These are phyloP conservation scores for Hymenopus coronatus DNA, from an alignment of 2,888 invertebrate genomes.

Conservation along the genomic window DNA sequence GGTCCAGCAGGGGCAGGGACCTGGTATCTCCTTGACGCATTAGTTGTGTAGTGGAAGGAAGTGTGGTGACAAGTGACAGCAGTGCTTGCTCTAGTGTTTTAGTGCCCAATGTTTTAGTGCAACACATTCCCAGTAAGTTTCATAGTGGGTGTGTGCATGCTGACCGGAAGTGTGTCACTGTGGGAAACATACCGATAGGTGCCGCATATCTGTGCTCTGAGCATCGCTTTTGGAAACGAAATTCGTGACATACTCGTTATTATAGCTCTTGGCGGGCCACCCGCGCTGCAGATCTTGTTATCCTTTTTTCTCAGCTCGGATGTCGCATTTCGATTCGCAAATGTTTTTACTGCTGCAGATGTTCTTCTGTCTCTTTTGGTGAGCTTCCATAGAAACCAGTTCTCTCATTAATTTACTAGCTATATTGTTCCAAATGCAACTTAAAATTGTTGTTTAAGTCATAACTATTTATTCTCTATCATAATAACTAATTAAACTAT, in stretches of 20 bases:
- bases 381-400: too few species aligned
- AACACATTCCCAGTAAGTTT: background rate
- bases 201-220: too few species aligned
- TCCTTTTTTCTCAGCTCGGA: background rate
- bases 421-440: too few species aligned
- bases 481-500: too few species aligned
- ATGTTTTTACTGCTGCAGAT: background rate
- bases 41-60: background rate
- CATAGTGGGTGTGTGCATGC: background rate
- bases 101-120: background rate
- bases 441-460: too few species aligned
- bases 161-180: too few species aligned
- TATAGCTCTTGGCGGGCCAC: too few species aligned
- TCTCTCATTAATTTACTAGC: too few species aligned
- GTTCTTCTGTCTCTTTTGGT: too few species aligned
- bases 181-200: background rate
- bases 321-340: background rate
- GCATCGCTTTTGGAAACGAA: background rate
- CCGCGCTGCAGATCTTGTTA: too few species aligned
- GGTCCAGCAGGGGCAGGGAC: background rate
- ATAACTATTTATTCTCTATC: too few species aligned
- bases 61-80: background rate
- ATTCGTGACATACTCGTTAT: background rate
- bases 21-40: background rate
- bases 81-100: background rate